Percentiles rank a stretch among this genome's conserved stretches.
phyloP scores from a whole-genome alignment of 2,888 invertebrate genomes.

The Gari tellinella region DNA sequence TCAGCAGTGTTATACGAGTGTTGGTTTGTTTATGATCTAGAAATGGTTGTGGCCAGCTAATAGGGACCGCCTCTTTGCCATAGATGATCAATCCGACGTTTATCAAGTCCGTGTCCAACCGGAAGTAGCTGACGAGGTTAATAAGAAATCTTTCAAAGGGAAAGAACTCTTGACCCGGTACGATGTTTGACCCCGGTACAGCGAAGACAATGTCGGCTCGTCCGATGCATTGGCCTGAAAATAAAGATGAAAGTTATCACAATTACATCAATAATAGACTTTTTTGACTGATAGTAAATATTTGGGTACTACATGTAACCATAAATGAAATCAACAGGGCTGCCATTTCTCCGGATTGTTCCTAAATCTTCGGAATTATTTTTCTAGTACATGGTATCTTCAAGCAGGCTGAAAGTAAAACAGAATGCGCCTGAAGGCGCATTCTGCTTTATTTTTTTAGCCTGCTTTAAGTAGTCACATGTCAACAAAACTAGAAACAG shows the following conservation, averaged over 20 bases:
- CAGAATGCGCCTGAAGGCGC: too few species aligned
- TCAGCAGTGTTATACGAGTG: constrained; percentile 64
- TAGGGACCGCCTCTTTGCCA: constrained; percentile 54
- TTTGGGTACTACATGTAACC: too few species aligned
- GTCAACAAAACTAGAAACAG: too few species aligned
- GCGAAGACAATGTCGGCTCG: constrained; percentile 64
- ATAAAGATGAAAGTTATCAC: background rate
- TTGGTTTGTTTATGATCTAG: constrained; percentile 61
- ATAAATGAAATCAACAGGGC: too few species aligned
- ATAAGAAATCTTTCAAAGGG: constrained; percentile 68
- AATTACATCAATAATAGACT: too few species aligned
- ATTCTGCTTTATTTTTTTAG: too few species aligned
- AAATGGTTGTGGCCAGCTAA: constrained; percentile 60
- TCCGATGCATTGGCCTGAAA: constrained; percentile 61
- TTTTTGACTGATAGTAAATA: too few species aligned
- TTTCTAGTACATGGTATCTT: too few species aligned
- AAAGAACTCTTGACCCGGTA: constrained; percentile 68
- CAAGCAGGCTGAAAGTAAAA: too few species aligned
- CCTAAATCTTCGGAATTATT: too few species aligned
- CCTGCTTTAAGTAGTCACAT: too few species aligned
- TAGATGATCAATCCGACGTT: constrained; percentile 66
- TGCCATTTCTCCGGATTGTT: too few species aligned
- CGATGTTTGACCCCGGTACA: constrained; percentile 58
- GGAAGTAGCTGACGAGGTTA: constrained; percentile 64
- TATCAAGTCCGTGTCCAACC: constrained; percentile 47